Conservation (phyloP, 2,113 vertebrate genomes). For the Himantopus leucocephalus region DNA sequence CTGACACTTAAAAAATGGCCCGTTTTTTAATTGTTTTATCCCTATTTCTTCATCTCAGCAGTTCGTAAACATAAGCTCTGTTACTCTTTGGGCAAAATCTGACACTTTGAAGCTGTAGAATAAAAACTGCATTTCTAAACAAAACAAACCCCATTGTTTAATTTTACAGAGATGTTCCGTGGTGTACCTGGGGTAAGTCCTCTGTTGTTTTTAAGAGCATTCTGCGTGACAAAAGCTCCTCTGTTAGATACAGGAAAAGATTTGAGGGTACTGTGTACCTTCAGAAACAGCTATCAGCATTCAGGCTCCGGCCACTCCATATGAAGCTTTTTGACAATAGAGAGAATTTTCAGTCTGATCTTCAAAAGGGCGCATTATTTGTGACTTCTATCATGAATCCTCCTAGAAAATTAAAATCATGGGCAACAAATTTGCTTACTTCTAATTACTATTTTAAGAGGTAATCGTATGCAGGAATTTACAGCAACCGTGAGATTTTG, state of each 20-base stretch:
- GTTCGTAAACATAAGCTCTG: not conserved
- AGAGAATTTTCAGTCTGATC: conserved; percentile 6
- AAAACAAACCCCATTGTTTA: not conserved
- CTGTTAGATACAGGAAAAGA: not conserved
- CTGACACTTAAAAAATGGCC: not conserved
- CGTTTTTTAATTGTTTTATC: not conserved
- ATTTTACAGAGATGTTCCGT: not conserved
- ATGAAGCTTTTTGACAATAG: not conserved
- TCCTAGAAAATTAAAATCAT: not conserved
- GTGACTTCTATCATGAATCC: not conserved
- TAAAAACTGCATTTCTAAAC: not conserved
- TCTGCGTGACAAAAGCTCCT: not conserved
- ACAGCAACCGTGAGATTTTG: not conserved
- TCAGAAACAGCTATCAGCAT: not conserved
- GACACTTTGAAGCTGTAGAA: not conserved
- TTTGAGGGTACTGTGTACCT: not conserved
- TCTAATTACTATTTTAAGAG: not conserved
- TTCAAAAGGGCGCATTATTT: not conserved
- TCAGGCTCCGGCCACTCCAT: not conserved
- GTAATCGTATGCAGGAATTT: not conserved
- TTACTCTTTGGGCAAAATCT: not conserved
- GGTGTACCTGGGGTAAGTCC: not conserved
- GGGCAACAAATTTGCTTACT: not conserved
- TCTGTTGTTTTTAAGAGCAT: not conserved
- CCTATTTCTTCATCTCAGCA: not conserved